Base-by-base conservation (phyloP, 1,140 invertebrate species). In the Hesperophylax magnus region DNA sequence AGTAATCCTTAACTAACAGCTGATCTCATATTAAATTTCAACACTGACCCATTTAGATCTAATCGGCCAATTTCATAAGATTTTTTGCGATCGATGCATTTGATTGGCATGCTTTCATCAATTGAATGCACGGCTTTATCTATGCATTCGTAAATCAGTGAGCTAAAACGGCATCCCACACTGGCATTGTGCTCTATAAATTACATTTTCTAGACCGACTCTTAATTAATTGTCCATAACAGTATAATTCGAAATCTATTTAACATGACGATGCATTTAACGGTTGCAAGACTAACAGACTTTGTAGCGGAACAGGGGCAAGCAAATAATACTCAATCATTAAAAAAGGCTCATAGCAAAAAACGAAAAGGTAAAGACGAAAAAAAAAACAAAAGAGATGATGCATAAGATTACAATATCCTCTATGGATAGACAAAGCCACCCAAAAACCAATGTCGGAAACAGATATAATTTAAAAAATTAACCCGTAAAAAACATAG, bases 161-260 rank as follows among this genome's bases (percentile, higher is more conserved):
- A 61, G 20, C 11, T 20, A 61, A 61, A 34, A 18, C 24, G 34
- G 65, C 34, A 34, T 34, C 58, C 20, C 58, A 22, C 20, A 61
- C 39, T 14, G 39, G 39, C 39, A 47, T 47, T 47, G 24, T 39
- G 65, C 18, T 69, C 31, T 3, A 17, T 52, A 18, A 69, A 69
- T 69, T 69, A n/a, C 31, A 39, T 69, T 69, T 69, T 39, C 65
- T 61, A 9, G 31, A 20, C 27, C n/a, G 65, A 67, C 63, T 27
- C 11, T 69, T 69, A 69, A 69, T 69, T 27, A 69, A 69, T 69
- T 69, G 65, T 34, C 65, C n/a, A 69, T 69, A 31, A 69, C 34
- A 69, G 34, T 61, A 61, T 47, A 47, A 47, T 61, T 61, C 18
- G 14, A 69, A 69, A 20, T 47, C 65, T 39, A 20, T 31, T 9